A percentile compares a stretch with the other conserved stretches of the same genome.
Conservation (phyloP, 2,888 invertebrate genomes). For the Pachydiplax longipennis region DNA sequence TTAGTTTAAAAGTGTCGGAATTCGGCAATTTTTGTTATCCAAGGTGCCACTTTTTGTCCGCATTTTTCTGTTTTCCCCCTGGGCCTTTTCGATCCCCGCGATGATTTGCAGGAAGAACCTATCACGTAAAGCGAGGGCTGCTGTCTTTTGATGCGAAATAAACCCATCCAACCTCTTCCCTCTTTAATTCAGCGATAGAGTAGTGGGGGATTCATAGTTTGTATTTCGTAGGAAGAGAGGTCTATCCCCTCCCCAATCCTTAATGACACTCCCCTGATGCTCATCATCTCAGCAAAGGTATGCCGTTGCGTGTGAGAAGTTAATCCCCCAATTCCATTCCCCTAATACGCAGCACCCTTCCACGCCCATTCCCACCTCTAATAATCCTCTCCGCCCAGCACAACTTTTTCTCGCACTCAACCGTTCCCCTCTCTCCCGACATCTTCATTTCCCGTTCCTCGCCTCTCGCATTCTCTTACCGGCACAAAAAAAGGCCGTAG, state of each 20-base stretch:
- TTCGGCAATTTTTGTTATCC: no score
- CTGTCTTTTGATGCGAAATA: no score
- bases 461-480: background rate
- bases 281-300: background rate
- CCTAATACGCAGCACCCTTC: background rate
- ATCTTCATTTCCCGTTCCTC: background rate
- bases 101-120: no score
- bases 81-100: no score
- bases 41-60: no score
- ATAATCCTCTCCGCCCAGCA: background rate
- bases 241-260: background rate
- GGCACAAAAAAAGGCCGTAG: background rate
- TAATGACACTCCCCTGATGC: background rate
- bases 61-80: no score
- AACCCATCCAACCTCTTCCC: background rate
- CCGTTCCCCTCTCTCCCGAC: background rate
- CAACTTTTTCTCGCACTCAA: background rate
- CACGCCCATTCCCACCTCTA: background rate
- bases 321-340: background rate
- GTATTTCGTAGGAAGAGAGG: no score
- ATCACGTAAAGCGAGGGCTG: no score
- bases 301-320: slow-evolving; percentile 6
- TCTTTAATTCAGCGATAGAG: background rate
- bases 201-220: no score
- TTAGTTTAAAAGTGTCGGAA: no score